Conservation (phyloP, 2,888 invertebrate genomes). For the Dolichomitus sp. region DNA sequence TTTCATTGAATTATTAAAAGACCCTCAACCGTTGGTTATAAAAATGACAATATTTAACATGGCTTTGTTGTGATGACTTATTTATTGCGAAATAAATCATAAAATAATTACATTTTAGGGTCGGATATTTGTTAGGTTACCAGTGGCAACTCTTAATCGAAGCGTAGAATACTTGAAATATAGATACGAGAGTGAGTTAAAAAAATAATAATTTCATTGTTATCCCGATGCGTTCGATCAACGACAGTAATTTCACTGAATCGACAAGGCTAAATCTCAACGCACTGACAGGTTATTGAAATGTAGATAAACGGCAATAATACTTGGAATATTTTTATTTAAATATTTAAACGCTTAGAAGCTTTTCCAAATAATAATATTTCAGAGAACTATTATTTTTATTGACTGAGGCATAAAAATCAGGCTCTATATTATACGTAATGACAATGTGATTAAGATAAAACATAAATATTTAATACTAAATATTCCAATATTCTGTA, state of each 20-base stretch:
- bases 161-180: not conserved
- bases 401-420: no score
- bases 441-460: no score
- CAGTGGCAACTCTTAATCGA: constrained; percentile 2
- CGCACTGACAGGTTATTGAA: not conserved
- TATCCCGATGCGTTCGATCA: not conserved
- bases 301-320: not conserved
- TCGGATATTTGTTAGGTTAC: constrained; percentile 13
- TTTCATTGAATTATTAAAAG: constrained; percentile 17
- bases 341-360: not conserved
- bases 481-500: no score
- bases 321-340: no score
- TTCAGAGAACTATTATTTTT: not conserved
- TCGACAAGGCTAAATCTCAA: not conserved
- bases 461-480: no score
- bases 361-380: not conserved
- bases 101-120: constrained; percentile 14
- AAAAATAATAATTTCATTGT: no score
- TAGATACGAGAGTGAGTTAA: not conserved
- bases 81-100: constrained; percentile 41
- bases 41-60: not conserved
- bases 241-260: not conserved
- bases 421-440: no score
- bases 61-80: constrained; percentile 25
- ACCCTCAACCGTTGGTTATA: not conserved